Conservation (phyloP, 1,140 invertebrate species). For the Drosophila ananassae region DNA sequence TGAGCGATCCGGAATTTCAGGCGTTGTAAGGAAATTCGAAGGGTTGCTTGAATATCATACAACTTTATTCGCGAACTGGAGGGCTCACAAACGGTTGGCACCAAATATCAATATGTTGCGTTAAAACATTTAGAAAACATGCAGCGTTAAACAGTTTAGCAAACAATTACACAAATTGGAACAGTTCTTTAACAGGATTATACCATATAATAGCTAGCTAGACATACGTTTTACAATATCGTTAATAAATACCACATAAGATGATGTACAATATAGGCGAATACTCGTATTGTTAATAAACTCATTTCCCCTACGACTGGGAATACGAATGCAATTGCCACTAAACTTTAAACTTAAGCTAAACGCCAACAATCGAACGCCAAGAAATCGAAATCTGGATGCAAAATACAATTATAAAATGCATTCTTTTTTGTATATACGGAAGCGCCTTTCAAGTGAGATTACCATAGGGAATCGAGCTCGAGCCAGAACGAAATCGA, state of each 20-base stretch:
- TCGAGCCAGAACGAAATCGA: conserved; percentile 27
- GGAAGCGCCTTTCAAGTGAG: conserved; percentile 59
- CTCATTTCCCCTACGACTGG: conserved; percentile 51
- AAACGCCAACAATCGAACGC: conserved; percentile 51
- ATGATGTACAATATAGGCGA: conserved; percentile 64
- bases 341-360: conserved; percentile 59
- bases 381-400: conserved; percentile 31
- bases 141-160: conserved; percentile 46
- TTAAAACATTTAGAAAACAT: conserved; percentile 44
- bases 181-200: conserved; percentile 48
- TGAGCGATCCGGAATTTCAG: conserved; percentile 34
- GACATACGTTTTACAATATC: conserved; percentile 67
- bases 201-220: conserved; percentile 61
- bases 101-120: conserved; percentile 47
- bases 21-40: neutral
- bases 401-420: conserved; percentile 31
- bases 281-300: conserved; percentile 64
- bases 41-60: conserved; percentile 35
- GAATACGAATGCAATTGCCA: neutral
- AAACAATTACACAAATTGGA: conserved; percentile 59
- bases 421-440: conserved; percentile 33
- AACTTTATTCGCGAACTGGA: conserved; percentile 62
- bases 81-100: conserved; percentile 58
- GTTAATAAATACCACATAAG: conserved; percentile 68
- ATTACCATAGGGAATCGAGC: conserved; percentile 50